Evolutionary conservation across 1,140 invertebrate species (phyloP).

Genomic region (Heterodera carotae): DNA sequence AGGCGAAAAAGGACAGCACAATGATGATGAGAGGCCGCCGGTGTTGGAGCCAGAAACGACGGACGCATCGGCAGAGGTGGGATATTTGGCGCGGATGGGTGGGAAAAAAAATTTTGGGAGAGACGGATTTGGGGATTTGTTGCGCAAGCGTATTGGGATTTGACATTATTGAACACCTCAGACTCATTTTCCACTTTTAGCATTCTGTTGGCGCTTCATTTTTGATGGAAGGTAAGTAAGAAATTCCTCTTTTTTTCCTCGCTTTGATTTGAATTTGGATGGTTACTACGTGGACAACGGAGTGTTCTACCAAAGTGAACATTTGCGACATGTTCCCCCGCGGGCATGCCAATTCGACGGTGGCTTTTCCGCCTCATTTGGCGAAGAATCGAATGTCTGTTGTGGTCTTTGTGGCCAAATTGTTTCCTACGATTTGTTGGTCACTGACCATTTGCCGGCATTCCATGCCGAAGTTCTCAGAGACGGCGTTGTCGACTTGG

Average conservation of each 20-base stretch:
- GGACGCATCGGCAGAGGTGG: neutral
- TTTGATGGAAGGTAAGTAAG: constrained; percentile 5
- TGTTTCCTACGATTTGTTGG: constrained; percentile 56
- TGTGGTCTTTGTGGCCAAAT: constrained; percentile 64
- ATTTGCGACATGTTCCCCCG: neutral
- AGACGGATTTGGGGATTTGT: no score
- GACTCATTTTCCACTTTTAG: neutral
- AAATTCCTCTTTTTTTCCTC: neutral
- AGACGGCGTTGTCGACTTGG: constrained; percentile 51
- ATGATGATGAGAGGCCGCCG: constrained; percentile 26
- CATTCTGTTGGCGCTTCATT: neutral
- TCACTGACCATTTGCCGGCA: constrained; percentile 59
- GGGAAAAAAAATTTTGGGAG: no score
- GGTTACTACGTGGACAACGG: constrained; percentile 39
- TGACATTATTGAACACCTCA: neutral
- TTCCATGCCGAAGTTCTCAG: constrained; percentile 59
- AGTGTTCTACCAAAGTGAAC: constrained; percentile 30
- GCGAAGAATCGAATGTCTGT: constrained; percentile 53
- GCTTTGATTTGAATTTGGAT: constrained; percentile 8
- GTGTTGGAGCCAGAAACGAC: constrained; percentile 28
- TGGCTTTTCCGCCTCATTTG: constrained; percentile 40
- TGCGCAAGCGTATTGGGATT: no score
- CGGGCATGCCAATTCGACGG: constrained; percentile 1
- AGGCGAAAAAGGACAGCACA: constrained; percentile 21
- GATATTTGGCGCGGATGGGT: neutral